A percentile compares a stretch with the other conserved stretches of the same genome.
phyloP scores from a whole-genome alignment of 92 coral and sea anemone species.

The Epizoanthus illoricatus region DNA sequence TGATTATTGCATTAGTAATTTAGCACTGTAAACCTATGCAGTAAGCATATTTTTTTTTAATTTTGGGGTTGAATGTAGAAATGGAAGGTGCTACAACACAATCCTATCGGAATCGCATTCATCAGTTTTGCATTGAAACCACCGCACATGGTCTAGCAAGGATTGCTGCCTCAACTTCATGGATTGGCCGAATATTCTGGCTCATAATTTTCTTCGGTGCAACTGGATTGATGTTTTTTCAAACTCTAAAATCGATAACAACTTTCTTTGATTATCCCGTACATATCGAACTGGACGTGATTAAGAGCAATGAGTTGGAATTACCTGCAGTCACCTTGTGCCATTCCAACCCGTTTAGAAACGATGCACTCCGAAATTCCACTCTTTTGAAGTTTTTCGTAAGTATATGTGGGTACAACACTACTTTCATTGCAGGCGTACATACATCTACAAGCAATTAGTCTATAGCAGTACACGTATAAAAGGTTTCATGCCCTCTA shows the following conservation, averaged over 20 bases:
- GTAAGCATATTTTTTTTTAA: too few species aligned
- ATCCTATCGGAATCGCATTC: background rate
- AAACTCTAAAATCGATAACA: background rate
- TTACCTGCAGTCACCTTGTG: conserved; percentile 7
- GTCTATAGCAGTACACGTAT: too few species aligned
- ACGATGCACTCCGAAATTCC: background rate
- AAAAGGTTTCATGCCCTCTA: too few species aligned
- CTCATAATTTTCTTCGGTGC: background rate
- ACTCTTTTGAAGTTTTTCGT: background rate
- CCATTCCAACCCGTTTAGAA: conserved; percentile 6
- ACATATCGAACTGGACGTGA: background rate
- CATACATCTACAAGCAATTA: too few species aligned
- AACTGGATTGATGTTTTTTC: conserved; percentile 14
- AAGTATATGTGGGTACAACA: background rate
- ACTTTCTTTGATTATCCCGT: conserved; percentile 12
- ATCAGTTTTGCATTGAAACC: conserved; percentile 13
- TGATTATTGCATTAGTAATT: too few species aligned
- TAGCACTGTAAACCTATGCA: too few species aligned
- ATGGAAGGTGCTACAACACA: background rate
- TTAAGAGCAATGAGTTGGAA: background rate
- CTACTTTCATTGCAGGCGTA: too few species aligned
- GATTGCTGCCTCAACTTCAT: background rate
- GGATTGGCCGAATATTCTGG: conserved; percentile 14
- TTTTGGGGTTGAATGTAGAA: background rate
- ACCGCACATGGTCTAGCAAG: conserved; percentile 20